Base-by-base conservation (phyloP, 2,797 vertebrate species). In the Jordanella pulchra region DNA sequence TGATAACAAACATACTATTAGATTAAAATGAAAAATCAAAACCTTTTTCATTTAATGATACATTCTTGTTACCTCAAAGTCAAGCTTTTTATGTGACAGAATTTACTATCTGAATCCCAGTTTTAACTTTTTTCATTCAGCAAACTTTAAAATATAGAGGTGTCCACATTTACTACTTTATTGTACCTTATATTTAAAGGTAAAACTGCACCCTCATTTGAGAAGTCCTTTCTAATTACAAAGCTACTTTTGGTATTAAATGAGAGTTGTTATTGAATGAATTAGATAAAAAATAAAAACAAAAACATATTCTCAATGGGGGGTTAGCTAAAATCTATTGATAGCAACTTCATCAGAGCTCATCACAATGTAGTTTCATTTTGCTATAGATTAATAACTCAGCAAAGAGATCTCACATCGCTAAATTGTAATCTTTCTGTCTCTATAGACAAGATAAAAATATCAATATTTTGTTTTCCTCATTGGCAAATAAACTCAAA, bases 11-110 rank as follows among this genome's bases (percentile, higher is more conserved):
- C 35, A 64, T 14, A 25, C 23, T 25, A 39, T 14, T 14, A 64
- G 42, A 64, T 64, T 64, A 64, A 64, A 64, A n/a, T 3, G 42
- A 35, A 23, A 64, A 25, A 44, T 44, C 39, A 64, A 44, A 27
- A 64, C 60, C 7, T 64, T 61, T 21, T 44, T 64, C 39, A 25
- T 64, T 64, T 64, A 3, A 44, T 13, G 39, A 9, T 25, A n/a
- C 25, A 35, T 9, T 13, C 25, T 44, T 64, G 13, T 64, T 44
- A 6, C 23, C 6, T 27, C 39, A 64, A 58, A 64, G 60, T 42
- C 5, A 44, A 27, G 39, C 44, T 64, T 63, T 63, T 23, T 44
- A 64, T 44, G n/a, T 44, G 23, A 23, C 25, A 25, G 60, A 64
- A 44, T 23, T 64, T 7, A 14, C 14, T 25, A 65, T 72, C 28